A percentile compares a stretch with the other conserved stretches of the same genome.
phyloP scores from a whole-genome alignment of 2,113 vertebrate genomes.

The Colistium nudipinnis region DNA sequence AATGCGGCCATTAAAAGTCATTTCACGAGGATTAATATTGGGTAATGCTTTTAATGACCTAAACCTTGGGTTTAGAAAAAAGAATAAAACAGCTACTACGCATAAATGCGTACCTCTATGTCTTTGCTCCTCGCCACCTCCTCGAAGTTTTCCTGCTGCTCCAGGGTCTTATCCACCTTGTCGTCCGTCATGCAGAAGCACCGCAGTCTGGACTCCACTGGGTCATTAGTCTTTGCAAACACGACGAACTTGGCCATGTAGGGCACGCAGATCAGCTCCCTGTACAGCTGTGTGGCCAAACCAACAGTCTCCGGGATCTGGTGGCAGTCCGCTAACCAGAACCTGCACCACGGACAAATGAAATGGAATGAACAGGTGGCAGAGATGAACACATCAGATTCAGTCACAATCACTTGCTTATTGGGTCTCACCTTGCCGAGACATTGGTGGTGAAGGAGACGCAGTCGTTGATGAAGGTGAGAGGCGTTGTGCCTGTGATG shows the following conservation, averaged over 20 bases:
- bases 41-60: background rate
- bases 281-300: conserved; percentile 93
- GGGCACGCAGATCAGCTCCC: conserved; percentile 97
- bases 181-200: conserved; percentile 99
- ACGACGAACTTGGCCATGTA: conserved; percentile 99
- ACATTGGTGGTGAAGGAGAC: conserved; percentile 99
- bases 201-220: conserved; percentile 92
- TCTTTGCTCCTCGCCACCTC: conserved; percentile 99
- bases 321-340: conserved; percentile 98
- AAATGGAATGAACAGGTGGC: background rate
- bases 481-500: conserved; percentile 96
- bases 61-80: background rate
- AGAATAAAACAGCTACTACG: background rate
- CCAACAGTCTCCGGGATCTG: conserved; percentile 96
- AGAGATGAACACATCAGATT: background rate
- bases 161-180: conserved; percentile 98
- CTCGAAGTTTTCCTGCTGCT: conserved; percentile 99
- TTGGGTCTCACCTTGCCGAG: conserved; percentile 82
- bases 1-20: no score
- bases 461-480: conserved; percentile 92
- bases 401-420: background rate
- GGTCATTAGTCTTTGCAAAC: conserved; percentile 98
- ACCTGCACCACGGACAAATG: conserved; percentile 72
- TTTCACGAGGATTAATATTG: no score
- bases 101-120: conserved; percentile 88